Conservation (phyloP, 2,797 vertebrate species). For the Euphonia xanthogaster region DNA sequence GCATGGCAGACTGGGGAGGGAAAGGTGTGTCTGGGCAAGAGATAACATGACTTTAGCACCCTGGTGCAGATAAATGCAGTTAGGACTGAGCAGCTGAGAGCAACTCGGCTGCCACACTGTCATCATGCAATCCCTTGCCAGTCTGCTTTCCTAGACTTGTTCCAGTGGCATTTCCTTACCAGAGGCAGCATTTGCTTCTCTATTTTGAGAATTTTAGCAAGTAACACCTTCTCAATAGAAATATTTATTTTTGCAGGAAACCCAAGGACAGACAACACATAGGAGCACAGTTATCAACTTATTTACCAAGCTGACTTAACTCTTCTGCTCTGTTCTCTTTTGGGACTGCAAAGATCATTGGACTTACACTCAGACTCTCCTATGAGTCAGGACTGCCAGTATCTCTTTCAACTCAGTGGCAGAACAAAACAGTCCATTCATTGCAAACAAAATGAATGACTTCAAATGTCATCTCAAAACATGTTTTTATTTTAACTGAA, state of each 20-base stretch:
- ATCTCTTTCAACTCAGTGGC: not conserved
- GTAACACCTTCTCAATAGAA: not conserved
- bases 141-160: not conserved
- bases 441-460: not conserved
- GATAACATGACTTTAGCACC: accelerated
- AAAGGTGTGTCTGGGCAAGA: not conserved
- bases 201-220: not conserved
- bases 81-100: not conserved
- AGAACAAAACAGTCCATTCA: not conserved
- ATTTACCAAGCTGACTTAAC: not conserved
- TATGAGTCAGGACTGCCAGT: not conserved
- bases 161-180: not conserved
- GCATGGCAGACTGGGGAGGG: not conserved
- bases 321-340: not conserved
- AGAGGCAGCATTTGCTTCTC: not conserved
- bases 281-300: not conserved
- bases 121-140: not conserved
- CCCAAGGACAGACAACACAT: not conserved
- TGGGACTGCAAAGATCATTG: not conserved
- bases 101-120: not conserved
- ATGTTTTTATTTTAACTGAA: not conserved
- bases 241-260: not conserved
- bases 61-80: not conserved
- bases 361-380: not conserved
- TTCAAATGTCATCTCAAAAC: not conserved